Percentiles rank a stretch among this genome's conserved stretches.
These are phyloP conservation scores for Mustela nigripes DNA, from an alignment of 2,113 vertebrate genomes.

Conservation along the genomic window DNA sequence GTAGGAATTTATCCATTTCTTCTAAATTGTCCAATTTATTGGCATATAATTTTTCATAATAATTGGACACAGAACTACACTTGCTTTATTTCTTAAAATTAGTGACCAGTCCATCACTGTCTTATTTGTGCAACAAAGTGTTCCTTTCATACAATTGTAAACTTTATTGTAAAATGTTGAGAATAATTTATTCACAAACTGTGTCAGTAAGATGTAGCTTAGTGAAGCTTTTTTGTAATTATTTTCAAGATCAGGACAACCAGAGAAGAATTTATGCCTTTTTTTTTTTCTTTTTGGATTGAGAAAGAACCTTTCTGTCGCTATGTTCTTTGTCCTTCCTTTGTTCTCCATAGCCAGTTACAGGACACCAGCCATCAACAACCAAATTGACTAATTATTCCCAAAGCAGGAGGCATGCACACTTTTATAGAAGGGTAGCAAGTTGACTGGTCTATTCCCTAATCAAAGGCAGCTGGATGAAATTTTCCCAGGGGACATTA, in stretches of 20 bases:
- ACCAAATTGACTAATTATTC: constrained; percentile 64
- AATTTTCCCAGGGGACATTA: constrained; percentile 61
- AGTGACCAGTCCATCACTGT: background rate
- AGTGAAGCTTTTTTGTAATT: background rate
- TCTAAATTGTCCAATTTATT: background rate
- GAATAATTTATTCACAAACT: background rate
- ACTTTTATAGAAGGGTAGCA: constrained; percentile 57
- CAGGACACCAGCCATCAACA: constrained; percentile 34
- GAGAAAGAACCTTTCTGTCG: background rate
- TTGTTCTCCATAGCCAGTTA: constrained; percentile 17
- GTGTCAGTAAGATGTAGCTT: background rate
- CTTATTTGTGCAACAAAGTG: background rate
- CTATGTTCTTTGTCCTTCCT: background rate
- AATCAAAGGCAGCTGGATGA: constrained; percentile 69
- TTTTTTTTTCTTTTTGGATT: background rate
- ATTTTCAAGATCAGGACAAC: background rate
- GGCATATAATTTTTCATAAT: background rate
- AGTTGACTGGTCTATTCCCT: constrained; percentile 60
- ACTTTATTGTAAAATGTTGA: constrained; percentile 6
- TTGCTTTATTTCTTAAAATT: background rate
- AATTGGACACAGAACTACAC: background rate
- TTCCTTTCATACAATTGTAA: background rate
- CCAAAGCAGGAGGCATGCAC: constrained; percentile 40
- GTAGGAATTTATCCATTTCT: background rate
- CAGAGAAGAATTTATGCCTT: background rate